Percentiles rank a stretch among this genome's conserved stretches.
These are phyloP conservation scores for Dicroscelio sp. DNA, from an alignment of 2,888 invertebrate genomes.

Conservation along the genomic window DNA sequence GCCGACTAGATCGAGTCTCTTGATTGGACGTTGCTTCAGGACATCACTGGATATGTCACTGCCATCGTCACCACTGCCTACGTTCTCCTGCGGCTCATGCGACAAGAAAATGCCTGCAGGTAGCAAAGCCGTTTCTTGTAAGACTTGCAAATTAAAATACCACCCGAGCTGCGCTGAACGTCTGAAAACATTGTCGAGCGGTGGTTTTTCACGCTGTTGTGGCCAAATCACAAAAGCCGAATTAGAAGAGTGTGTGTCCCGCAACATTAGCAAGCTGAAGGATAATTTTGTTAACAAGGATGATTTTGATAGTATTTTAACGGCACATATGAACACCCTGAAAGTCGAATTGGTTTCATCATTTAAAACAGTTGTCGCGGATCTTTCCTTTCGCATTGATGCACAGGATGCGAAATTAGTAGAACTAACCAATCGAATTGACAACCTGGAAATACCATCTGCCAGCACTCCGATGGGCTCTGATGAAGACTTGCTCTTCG, in stretches of 20 bases:
- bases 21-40: no score
- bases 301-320: no score
- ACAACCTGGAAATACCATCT: neutral
- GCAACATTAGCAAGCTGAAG: neutral
- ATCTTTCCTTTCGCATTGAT: neutral
- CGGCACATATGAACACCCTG: no score
- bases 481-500: neutral
- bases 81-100: no score
- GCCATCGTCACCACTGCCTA: no score
- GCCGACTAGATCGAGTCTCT: no score
- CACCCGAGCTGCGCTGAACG: neutral
- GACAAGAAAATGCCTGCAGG: no score
- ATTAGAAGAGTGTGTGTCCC: neutral
- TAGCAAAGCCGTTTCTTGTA: no score
- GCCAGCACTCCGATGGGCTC: no score
- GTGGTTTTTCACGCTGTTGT: neutral
- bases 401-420: neutral
- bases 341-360: neutral
- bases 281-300: no score
- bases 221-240: neutral
- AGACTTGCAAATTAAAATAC: neutral
- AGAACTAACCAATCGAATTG: neutral
- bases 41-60: no score
- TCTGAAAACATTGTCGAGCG: neutral
- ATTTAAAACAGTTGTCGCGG: neutral